Percentiles rank a stretch among this genome's conserved stretches.
phyloP scores from a whole-genome alignment of 2,888 invertebrate genomes.

The Tholera decimalis region DNA sequence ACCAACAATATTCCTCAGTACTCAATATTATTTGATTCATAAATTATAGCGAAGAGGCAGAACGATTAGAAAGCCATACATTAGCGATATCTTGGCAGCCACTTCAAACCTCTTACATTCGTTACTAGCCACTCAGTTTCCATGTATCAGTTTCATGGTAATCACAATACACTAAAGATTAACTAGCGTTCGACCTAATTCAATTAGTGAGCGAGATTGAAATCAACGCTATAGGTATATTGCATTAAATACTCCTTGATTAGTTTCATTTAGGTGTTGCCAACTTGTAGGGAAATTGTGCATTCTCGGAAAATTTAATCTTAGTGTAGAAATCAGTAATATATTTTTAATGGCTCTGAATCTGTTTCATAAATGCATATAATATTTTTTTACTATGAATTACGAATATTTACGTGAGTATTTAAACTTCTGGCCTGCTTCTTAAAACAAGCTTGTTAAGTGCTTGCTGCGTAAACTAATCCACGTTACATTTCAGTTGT shows the following conservation, averaged over 20 bases:
- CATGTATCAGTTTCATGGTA: slow-evolving; percentile 38
- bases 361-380: not conserved
- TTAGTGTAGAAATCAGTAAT: not conserved
- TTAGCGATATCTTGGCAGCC: slow-evolving; percentile 54
- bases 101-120: slow-evolving; percentile 56
- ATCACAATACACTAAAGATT: slow-evolving; percentile 46
- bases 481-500: not conserved
- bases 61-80: slow-evolving; percentile 56
- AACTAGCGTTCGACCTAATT: slow-evolving; percentile 46
- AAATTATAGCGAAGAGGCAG: slow-evolving; percentile 41
- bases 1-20: slow-evolving; percentile 1
- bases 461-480: not conserved
- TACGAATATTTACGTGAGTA: not conserved
- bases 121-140: slow-evolving; percentile 18
- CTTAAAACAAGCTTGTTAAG: not conserved
- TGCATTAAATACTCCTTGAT: slow-evolving; percentile 34
- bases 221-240: slow-evolving; percentile 21
- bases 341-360: not conserved
- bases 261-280: slow-evolving; percentile 9
- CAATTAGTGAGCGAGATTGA: slow-evolving; percentile 42
- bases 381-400: not conserved
- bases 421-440: not conserved
- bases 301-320: not conserved
- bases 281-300: not conserved
- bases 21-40: slow-evolving; percentile 37